Conservation (phyloP, 2,888 invertebrate species). For the Epistrophella euchroma region DNA sequence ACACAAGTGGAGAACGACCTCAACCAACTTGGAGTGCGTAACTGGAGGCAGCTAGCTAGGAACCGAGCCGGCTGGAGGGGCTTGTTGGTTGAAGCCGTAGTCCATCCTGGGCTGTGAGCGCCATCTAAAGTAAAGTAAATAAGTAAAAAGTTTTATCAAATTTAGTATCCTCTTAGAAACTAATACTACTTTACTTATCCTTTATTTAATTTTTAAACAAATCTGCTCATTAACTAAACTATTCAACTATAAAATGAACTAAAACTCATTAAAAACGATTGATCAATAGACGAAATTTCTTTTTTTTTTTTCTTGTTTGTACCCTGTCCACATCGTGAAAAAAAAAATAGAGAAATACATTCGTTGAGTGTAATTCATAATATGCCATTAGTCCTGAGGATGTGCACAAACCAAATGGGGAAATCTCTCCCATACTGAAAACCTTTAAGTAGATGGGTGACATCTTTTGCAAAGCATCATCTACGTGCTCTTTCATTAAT, state of each 20-base stretch:
- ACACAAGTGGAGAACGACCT: too few species aligned
- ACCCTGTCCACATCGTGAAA: too few species aligned
- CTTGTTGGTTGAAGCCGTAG: too few species aligned
- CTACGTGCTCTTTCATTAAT: slow-evolving; percentile 75
- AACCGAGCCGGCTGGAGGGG: too few species aligned
- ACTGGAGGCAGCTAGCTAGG: too few species aligned
- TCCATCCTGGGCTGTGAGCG: too few species aligned
- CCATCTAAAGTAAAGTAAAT: too few species aligned
- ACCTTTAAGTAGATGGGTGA: slow-evolving; percentile 67
- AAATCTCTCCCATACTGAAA: slow-evolving; percentile 54
- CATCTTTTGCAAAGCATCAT: slow-evolving; percentile 72
- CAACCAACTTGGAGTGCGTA: too few species aligned
- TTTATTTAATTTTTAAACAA: background rate
- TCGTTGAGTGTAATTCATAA: slow-evolving; percentile 50
- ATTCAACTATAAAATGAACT: slow-evolving; percentile 9
- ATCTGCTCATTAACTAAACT: slow-evolving; percentile 18
- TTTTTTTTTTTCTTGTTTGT: background rate
- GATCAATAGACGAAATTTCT: slow-evolving; percentile 20
- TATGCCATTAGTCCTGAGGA: slow-evolving; percentile 66
- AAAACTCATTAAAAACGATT: slow-evolving; percentile 26
- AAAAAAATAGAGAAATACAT: slow-evolving; percentile 42
- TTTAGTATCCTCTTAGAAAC: too few species aligned
- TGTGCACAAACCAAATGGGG: slow-evolving; percentile 69
- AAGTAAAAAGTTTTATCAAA: too few species aligned
- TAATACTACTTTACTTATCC: too few species aligned